Evolutionary conservation across 2,113 vertebrate species (phyloP).

Genomic region (Caracal caracal): DNA sequence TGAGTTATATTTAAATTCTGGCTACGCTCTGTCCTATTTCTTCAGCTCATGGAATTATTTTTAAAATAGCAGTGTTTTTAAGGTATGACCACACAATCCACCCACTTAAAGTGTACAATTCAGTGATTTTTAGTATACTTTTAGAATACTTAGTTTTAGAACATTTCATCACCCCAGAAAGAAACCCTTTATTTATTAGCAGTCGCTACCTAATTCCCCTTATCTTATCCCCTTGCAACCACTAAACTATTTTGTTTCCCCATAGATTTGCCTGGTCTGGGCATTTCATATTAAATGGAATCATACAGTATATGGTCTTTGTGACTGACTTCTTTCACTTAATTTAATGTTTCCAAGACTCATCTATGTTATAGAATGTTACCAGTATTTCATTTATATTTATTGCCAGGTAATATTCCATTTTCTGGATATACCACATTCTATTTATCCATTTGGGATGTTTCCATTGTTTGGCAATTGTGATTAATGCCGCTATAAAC

Average conservation of each 20-base stretch:
- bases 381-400: slow-evolving; percentile 17
- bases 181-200: background rate
- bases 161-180: background rate
- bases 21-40: background rate
- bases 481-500: background rate
- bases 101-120: background rate
- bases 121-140: background rate
- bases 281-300: slow-evolving; percentile 5
- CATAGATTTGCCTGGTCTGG: background rate
- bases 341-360: background rate
- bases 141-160: background rate
- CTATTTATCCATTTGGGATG: background rate
- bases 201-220: background rate
- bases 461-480: background rate
- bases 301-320: background rate
- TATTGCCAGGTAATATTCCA: background rate
- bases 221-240: background rate
- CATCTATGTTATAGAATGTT: background rate
- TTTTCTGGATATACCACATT: background rate
- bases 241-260: background rate
- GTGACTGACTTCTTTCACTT: background rate
- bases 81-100: background rate
- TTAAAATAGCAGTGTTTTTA: slow-evolving; percentile 7
- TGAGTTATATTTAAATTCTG: slow-evolving; percentile 64
- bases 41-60: slow-evolving; percentile 9